Percentiles rank a stretch among this genome's conserved stretches.
Conservation (phyloP, 2,797 vertebrate genomes). For the Leptodactylus fallax region DNA sequence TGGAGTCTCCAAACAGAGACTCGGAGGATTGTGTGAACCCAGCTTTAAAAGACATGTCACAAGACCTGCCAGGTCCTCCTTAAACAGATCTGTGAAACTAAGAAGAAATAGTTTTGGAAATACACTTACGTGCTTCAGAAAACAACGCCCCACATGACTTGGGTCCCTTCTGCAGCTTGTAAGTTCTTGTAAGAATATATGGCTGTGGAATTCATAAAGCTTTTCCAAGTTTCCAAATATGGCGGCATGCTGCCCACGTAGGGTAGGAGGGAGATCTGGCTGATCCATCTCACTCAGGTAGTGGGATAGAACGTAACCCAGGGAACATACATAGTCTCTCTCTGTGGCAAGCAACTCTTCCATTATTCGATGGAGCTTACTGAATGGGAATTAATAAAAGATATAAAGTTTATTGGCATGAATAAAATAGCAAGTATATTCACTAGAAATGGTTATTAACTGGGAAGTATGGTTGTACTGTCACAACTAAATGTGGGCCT, state of each 20-base stretch:
- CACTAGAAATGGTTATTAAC: neutral
- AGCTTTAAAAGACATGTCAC: too few species aligned
- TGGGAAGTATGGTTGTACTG: neutral
- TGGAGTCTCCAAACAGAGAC: too few species aligned
- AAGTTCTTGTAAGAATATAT: conserved; percentile 79
- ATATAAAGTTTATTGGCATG: neutral
- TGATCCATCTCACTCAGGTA: conserved; percentile 83
- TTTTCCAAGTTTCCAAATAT: conserved; percentile 86
- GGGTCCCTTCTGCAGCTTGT: conserved; percentile 74
- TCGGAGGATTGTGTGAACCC: too few species aligned
- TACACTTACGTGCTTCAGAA: conserved; percentile 77
- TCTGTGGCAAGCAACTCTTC: conserved; percentile 83
- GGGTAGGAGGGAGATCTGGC: conserved; percentile 80
- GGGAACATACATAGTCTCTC: conserved; percentile 80
- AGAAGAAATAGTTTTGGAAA: neutral
- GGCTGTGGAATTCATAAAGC: conserved; percentile 82
- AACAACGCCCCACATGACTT: conserved; percentile 79
- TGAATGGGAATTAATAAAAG: conserved; percentile 61
- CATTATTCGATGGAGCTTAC: conserved; percentile 79
- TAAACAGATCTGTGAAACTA: neutral
- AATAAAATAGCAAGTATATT: too few species aligned
- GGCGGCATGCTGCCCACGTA: conserved; percentile 81
- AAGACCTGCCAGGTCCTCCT: neutral
- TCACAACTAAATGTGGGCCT: neutral
- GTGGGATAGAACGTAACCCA: conserved; percentile 81